Evolutionary conservation across 2,113 vertebrate genomes (phyloP).

Genomic region (Notechis scutatus): DNA sequence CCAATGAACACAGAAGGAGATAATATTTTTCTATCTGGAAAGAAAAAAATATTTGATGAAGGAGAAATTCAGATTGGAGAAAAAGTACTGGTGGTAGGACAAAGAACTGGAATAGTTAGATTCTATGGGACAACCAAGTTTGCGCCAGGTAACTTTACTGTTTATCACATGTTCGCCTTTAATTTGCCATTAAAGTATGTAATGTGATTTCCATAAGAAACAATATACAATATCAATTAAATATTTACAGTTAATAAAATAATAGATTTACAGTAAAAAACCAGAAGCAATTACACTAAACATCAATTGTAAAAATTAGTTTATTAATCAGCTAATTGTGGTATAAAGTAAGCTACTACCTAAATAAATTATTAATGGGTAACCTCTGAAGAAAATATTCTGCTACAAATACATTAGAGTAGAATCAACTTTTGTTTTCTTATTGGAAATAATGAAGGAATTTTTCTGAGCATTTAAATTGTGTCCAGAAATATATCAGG

Average conservation of each 20-base stretch:
- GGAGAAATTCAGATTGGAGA: conserved; percentile 82
- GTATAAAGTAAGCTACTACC: neutral
- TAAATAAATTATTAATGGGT: neutral
- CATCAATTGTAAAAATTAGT: neutral
- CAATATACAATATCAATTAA: neutral
- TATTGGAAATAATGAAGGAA: neutral
- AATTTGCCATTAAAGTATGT: neutral
- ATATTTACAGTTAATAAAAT: neutral
- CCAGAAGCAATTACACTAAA: neutral
- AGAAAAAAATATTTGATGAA: conserved; percentile 66
- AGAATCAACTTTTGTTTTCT: neutral
- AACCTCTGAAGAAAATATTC: neutral
- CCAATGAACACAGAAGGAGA: conserved; percentile 61
- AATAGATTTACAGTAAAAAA: neutral
- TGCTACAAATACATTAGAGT: neutral
- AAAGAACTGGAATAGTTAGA: conserved; percentile 85
- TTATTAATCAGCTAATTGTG: neutral
- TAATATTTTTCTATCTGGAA: conserved; percentile 64
- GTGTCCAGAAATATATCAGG: neutral
- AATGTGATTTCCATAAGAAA: neutral
- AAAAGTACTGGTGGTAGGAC: conserved; percentile 89
- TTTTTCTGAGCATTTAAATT: neutral
- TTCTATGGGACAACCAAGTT: conserved; percentile 91
- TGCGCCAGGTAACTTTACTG: conserved; percentile 80
- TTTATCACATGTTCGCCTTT: neutral